Evolutionary conservation across 2,113 vertebrate species (phyloP).

Genomic region (Prolemur simus): DNA sequence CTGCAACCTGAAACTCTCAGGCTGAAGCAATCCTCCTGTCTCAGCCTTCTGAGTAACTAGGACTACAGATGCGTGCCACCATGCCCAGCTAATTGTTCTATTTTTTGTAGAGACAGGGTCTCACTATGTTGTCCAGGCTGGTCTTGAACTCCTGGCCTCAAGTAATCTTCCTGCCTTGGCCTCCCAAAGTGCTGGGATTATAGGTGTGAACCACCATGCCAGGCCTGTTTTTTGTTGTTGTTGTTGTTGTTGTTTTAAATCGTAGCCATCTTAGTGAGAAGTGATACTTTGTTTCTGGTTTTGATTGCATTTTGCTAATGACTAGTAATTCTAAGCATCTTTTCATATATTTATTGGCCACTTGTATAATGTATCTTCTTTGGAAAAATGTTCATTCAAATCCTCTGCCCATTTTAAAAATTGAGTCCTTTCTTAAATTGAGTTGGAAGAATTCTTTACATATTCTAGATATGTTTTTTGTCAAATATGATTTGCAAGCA

Average conservation of each 20-base stretch:
- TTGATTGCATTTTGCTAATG: not conserved
- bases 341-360: not conserved
- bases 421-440: not conserved
- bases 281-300: not conserved
- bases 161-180: too few species aligned
- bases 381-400: not conserved
- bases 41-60: too few species aligned
- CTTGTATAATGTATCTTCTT: not conserved
- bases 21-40: too few species aligned
- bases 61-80: too few species aligned
- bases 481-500: not conserved
- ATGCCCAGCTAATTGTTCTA: too few species aligned
- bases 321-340: not conserved
- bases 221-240: too few species aligned
- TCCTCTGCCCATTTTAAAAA: not conserved
- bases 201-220: too few species aligned
- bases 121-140: too few species aligned
- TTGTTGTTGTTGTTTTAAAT: not conserved
- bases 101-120: too few species aligned
- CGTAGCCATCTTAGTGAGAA: not conserved
- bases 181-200: too few species aligned
- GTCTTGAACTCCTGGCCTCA: too few species aligned
- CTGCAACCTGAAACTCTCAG: too few species aligned
- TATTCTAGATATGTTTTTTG: not conserved
- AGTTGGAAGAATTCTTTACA: not conserved